phyloP scores from a whole-genome alignment of 2,113 vertebrate genomes.

The Thunnus maccoyii region DNA sequence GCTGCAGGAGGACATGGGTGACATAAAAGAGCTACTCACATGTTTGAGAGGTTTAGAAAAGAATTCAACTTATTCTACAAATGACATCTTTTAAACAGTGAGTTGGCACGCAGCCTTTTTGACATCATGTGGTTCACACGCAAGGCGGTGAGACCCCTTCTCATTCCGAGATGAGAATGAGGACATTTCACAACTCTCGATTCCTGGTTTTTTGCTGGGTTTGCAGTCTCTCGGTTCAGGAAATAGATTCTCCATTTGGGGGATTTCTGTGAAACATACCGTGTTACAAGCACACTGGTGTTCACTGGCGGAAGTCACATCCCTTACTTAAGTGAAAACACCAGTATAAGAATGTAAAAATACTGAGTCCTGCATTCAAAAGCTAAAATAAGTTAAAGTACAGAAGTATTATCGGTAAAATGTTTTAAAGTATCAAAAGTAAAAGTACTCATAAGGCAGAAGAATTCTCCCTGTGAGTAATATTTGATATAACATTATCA shows the following conservation, averaged over 20 bases:
- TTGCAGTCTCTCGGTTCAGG: constrained; percentile 24
- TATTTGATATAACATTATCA: too few species aligned
- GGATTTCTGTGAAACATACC: neutral
- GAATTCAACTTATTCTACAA: neutral
- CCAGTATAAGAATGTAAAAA: too few species aligned
- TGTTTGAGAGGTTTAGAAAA: neutral
- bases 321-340: too few species aligned
- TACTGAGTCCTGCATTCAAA: too few species aligned
- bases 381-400: too few species aligned
- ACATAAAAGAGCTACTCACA: neutral
- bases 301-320: too few species aligned
- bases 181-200: constrained; percentile 8
- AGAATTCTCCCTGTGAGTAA: too few species aligned
- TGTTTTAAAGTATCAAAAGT: too few species aligned
- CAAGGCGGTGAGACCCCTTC: neutral
- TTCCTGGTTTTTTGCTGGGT: constrained; percentile 23
- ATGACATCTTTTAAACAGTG: neutral
- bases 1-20: neutral
- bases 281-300: neutral
- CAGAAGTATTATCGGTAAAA: too few species aligned
- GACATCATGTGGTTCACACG: neutral
- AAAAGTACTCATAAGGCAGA: too few species aligned
- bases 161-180: neutral
- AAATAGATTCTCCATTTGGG: neutral
- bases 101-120: neutral